Evolutionary conservation across 2,113 vertebrate genomes (phyloP), one percentile per base, ranked within the genome.

Genomic region (Collichthys lucidus): DNA sequence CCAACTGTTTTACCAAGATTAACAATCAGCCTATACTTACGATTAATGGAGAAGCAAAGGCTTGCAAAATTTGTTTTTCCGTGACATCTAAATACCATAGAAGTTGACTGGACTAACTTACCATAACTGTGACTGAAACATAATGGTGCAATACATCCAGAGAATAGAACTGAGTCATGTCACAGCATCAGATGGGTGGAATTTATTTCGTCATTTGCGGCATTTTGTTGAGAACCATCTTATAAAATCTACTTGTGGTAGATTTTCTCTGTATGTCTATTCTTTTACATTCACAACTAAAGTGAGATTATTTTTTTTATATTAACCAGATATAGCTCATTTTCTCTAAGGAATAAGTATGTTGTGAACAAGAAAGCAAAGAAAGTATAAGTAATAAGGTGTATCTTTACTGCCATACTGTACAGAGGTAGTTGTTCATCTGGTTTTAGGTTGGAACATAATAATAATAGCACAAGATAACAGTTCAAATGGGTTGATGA

Each of bases 81-180:
- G 46, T 62, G 47, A 53, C 22, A 80, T 59, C 59, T 12, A 75
- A 73, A 79, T 56, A 55, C 17, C 20, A 31, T 22, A 14, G 77
- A 68, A 61, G 52, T 1, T 57, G 11, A 49, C 47, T 71, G 47
- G 42, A 57, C 12, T 22, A 11, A 50, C 29, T 64, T 49, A 71
- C 57, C 55, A 47, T n/a, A 53, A 57, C 20, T 20, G 16, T 84
- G 70, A 85, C 61, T 79, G 8, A 22, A 65, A 62, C 19, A 62
- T 11, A 68, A 42, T 77, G 68, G 16, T 31, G 74, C 50, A 87
- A 83, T 53, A 46, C 14, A 14, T 60, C 26, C 24, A 55, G 19
- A 31, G 2, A 62, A 29, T 11, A 17, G 1, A n/a, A 69, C 35
- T 68, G 62, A 82, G 52, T 84, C 62, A 83, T 2, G 22, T 17